Evolutionary conservation across 2,113 vertebrate genomes (phyloP).

Genomic region (Fregetta grallaria): DNA sequence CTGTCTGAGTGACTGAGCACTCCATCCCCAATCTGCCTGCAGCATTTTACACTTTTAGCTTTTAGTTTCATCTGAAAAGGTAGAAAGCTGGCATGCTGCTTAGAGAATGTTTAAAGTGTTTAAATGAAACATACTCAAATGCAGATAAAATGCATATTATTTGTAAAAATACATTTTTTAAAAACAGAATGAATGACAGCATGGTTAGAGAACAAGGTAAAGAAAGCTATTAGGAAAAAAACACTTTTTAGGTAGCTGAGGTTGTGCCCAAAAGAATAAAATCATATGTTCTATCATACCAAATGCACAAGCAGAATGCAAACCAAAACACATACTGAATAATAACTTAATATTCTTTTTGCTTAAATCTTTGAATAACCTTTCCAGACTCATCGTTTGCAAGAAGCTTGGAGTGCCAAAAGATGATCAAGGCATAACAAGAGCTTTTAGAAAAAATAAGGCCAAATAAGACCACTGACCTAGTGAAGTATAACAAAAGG

Average conservation of each 20-base stretch:
- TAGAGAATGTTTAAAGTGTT: neutral
- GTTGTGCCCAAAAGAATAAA: neutral
- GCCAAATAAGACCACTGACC: neutral
- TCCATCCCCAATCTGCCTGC: neutral
- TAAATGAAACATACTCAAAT: neutral
- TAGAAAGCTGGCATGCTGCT: neutral
- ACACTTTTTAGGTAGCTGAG: neutral
- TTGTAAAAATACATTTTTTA: neutral
- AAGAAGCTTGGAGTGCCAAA: neutral
- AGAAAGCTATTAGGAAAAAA: neutral
- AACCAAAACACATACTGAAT: neutral
- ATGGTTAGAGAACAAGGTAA: neutral
- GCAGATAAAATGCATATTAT: neutral
- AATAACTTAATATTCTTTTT: neutral
- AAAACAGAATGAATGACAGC: neutral
- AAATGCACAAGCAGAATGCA: neutral
- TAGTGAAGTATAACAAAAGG: neutral
- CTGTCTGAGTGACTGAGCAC: neutral
- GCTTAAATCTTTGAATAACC: neutral
- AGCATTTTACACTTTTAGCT: neutral
- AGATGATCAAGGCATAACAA: neutral
- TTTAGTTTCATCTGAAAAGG: neutral
- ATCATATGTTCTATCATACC: neutral
- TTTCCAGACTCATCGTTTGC: neutral
- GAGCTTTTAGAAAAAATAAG: neutral